Evolutionary conservation across 1,140 invertebrate species (phyloP).

Genomic region (Drosophila bocqueti): DNA sequence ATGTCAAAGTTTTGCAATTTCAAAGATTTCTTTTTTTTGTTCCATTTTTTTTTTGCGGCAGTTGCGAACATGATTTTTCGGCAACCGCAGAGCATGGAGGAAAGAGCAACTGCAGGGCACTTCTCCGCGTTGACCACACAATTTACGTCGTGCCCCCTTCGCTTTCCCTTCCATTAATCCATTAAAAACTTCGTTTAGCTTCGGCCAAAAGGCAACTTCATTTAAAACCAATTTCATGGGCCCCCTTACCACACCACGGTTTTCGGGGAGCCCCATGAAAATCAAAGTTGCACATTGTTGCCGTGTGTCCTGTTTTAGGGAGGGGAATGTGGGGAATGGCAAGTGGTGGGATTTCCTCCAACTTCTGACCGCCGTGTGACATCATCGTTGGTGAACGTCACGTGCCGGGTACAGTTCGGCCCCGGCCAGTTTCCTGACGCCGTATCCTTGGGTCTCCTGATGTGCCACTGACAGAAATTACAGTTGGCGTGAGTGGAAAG

Average conservation of each 20-base stretch:
- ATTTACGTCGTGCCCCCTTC: conserved; percentile 16
- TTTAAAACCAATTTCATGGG: conserved; percentile 61
- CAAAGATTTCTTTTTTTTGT: conserved; percentile 39
- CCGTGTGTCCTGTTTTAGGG: conserved; percentile 21
- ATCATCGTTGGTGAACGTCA: conserved; percentile 64
- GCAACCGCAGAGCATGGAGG: conserved; percentile 32
- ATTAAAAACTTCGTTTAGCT: conserved; percentile 73
- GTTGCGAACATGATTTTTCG: conserved; percentile 57
- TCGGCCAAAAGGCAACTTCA: conserved; percentile 53
- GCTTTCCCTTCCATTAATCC: conserved; percentile 54
- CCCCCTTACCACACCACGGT: background rate
- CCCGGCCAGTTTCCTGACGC: conserved; percentile 17
- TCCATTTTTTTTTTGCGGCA: background rate
- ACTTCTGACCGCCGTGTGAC: conserved; percentile 58
- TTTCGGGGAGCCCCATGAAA: conserved; percentile 25
- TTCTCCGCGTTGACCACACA: conserved; percentile 35
- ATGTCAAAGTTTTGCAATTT: conserved; percentile 79
- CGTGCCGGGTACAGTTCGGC: conserved; percentile 58
- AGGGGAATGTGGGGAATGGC: background rate
- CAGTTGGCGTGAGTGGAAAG: conserved; percentile 49
- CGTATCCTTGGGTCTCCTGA: conserved; percentile 15
- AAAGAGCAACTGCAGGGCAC: conserved; percentile 17
- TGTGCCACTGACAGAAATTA: conserved; percentile 69
- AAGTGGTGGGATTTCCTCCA: background rate
- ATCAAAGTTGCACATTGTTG: conserved; percentile 67